Conservation (phyloP, 2,797 vertebrate species). For the Scolopax bukidnonensis region DNA sequence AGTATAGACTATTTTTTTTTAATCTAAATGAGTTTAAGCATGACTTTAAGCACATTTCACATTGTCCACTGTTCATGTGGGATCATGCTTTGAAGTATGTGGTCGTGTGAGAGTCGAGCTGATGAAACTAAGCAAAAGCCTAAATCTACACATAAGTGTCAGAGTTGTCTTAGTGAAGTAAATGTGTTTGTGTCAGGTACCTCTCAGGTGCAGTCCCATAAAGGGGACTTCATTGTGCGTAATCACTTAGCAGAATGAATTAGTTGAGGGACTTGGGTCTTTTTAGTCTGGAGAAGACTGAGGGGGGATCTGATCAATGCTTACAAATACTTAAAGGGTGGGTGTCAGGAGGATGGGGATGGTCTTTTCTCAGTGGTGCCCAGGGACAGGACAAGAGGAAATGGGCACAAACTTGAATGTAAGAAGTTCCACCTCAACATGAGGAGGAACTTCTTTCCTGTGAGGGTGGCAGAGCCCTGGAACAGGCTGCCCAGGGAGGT, state of each 20-base stretch:
- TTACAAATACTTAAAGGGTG: too few species aligned
- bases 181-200: neutral
- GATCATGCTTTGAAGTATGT: neutral
- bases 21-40: neutral
- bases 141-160: accelerated
- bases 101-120: neutral
- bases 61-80: neutral
- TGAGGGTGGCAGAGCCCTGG: too few species aligned
- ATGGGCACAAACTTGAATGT: too few species aligned
- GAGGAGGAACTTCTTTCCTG: too few species aligned
- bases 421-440: too few species aligned
- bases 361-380: too few species aligned
- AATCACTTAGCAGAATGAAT: neutral
- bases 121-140: neutral
- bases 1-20: neutral
- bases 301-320: too few species aligned
- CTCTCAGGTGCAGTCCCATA: neutral
- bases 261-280: neutral
- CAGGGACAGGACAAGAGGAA: too few species aligned
- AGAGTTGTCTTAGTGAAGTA: neutral
- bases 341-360: too few species aligned
- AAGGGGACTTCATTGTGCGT: neutral
- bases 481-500: too few species aligned
- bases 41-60: neutral
- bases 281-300: too few species aligned